Conservation (phyloP, 2,797 vertebrate genomes). For the Pogonophryne albipinna region DNA sequence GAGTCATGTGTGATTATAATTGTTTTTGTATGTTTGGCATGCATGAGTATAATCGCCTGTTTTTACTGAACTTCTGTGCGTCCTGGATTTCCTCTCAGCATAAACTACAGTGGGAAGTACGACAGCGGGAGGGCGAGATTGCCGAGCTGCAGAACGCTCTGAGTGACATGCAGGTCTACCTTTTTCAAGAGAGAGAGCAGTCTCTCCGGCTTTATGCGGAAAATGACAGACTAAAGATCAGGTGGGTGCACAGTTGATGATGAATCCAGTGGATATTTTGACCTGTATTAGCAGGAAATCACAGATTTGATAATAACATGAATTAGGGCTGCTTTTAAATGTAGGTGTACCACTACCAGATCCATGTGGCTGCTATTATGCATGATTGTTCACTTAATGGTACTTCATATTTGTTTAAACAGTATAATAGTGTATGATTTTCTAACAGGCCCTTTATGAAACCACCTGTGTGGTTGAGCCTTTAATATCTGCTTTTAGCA, state of each 20-base stretch:
- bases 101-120: conserved; percentile 91
- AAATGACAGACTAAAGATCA: conserved; percentile 96
- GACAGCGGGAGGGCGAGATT: conserved; percentile 92
- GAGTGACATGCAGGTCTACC: conserved; percentile 95
- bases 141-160: conserved; percentile 92
- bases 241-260: conserved; percentile 76
- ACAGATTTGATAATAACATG: too few relatives aligned
- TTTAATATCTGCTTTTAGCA: not conserved
- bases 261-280: too few relatives aligned
- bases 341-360: not conserved
- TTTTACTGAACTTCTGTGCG: not conserved
- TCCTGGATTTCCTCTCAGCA: conserved; percentile 79
- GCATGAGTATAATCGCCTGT: not conserved
- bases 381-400: not conserved
- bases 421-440: too few relatives aligned
- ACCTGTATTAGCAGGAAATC: too few relatives aligned
- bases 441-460: not conserved
- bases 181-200: conserved; percentile 96
- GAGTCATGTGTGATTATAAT: not conserved
- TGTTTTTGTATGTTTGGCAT: not conserved
- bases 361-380: not conserved
- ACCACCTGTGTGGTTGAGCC: fast-evolving
- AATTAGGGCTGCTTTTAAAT: not conserved
- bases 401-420: too few relatives aligned
- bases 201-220: conserved; percentile 93